Base-by-base conservation (phyloP, 2,113 vertebrate species). In the Elephantulus edwardii region DNA sequence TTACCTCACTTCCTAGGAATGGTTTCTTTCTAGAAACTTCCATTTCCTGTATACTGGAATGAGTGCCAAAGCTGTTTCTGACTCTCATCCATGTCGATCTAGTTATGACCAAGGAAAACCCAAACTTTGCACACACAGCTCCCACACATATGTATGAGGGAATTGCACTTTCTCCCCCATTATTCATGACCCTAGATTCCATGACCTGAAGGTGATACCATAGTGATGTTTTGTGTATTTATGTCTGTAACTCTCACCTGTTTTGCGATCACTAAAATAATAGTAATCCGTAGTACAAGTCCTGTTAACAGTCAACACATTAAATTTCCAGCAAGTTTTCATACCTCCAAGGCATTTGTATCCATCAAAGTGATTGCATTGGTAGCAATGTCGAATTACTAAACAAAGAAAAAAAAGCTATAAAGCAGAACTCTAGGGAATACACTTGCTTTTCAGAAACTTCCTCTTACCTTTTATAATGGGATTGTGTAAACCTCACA, bases 281-380 rank as follows among this genome's bases (percentile, higher is more conserved):
- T 38, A 91, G 66, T 93, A 12, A 19, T 88, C 46, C 75, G 86
- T 93, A 28, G 74, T 1, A 77, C 95, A 95, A 35, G 44, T 76
- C 71, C 48, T 95, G 14, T 90, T 91, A 22, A 8, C 0, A 0
- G 0, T 0, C 1, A 35, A 20, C 0, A 75, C 0, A n/a, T 81
- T 52, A n/a, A 92, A 13, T 64, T 95, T 95, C 94, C 88, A 93
- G 66, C 92, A 95, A 0, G 0, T 2, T 60, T n/a, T 83, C 86
- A 94, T 75, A 14, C 1, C 1, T 10, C 0, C 0, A 0, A 0
- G 1, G 35, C 94, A 95, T 0, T 0, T 17, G 5, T 0, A 11
- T 48, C 93, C 90, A 60, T 95, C 58, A 76, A 30, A 60, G 33
- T 19, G 2, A 0, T 24, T 0, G 48, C 94, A 95, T 0, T 0